These are phyloP conservation scores for Planiliza haematocheilus DNA, from an alignment of 2,113 vertebrate genomes.

Conservation along the genomic window DNA sequence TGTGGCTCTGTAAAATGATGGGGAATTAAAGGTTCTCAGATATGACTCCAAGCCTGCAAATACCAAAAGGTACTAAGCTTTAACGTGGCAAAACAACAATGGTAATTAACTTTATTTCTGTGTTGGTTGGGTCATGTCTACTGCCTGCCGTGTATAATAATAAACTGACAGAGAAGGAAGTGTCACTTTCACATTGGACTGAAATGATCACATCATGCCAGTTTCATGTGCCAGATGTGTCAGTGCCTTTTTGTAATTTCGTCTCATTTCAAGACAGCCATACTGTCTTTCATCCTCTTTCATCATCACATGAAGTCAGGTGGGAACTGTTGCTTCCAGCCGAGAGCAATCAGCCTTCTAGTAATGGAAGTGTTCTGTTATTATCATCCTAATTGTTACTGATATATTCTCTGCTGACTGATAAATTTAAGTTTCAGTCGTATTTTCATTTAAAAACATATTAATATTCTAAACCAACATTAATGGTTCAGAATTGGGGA, in stretches of 20 bases:
- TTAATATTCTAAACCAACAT: background rate
- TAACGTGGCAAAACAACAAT: background rate
- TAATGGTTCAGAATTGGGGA: background rate
- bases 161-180: no score
- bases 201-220: background rate
- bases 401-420: slow-evolving; percentile 1
- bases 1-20: background rate
- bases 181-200: no score
- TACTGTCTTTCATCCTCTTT: background rate
- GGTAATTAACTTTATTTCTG: background rate
- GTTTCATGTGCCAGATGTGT: background rate
- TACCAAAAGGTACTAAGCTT: fast-evolving
- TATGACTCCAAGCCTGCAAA: background rate
- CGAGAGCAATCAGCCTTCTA: fast-evolving
- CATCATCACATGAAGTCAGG: background rate
- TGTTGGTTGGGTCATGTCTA: no score
- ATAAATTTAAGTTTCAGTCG: background rate
- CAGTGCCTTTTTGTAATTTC: background rate
- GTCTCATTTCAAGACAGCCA: background rate
- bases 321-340: background rate
- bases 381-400: background rate
- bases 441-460: no score
- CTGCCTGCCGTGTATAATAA: no score
- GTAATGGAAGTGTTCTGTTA: slow-evolving; percentile 8
- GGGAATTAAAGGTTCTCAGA: slow-evolving; percentile 1